These are phyloP conservation scores for Typhlichthys subterraneus DNA, from an alignment of 2,797 vertebrate species.

Conservation along the genomic window DNA sequence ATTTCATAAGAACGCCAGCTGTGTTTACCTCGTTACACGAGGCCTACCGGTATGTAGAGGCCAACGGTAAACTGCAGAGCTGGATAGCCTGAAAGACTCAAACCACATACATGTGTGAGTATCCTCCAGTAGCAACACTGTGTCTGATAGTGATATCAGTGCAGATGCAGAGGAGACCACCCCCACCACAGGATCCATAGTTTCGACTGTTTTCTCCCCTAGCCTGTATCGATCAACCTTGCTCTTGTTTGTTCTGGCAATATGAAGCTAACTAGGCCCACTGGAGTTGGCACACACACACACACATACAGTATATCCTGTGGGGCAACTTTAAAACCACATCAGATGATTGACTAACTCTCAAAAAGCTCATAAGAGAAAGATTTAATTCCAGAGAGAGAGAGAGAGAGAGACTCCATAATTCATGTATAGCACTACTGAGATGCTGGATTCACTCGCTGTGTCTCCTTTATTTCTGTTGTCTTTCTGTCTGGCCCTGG, in stretches of 20 bases:
- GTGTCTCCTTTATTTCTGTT: slow-evolving; percentile 19
- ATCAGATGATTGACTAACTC: slow-evolving; percentile 38
- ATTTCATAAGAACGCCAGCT: background rate
- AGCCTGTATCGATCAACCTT: slow-evolving; percentile 41
- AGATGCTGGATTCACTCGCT: slow-evolving; percentile 23
- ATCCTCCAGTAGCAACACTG: too few relatives aligned
- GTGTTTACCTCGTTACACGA: background rate
- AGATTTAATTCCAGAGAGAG: slow-evolving; percentile 20
- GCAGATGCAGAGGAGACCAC: background rate
- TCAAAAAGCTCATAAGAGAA: slow-evolving; percentile 38
- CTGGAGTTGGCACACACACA: slow-evolving; percentile 8
- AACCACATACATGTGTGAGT: too few relatives aligned
- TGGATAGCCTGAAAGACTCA: too few relatives aligned
- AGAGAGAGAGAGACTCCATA: slow-evolving; percentile 38
- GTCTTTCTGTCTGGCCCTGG: background rate
- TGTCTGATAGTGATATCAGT: background rate
- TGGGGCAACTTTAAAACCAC: slow-evolving; percentile 35
- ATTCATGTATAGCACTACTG: slow-evolving; percentile 48
- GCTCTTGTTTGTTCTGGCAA: slow-evolving; percentile 24
- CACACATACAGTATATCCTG: slow-evolving; percentile 17
- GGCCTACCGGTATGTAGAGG: background rate
- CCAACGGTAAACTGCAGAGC: background rate
- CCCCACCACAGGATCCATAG: slow-evolving; percentile 33
- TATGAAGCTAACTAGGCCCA: slow-evolving; percentile 6
- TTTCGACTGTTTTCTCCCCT: slow-evolving; percentile 41